Evolutionary conservation across 2,797 vertebrate species (phyloP), one percentile per base, ranked within the genome.

Genomic region (Typhlichthys subterraneus): DNA sequence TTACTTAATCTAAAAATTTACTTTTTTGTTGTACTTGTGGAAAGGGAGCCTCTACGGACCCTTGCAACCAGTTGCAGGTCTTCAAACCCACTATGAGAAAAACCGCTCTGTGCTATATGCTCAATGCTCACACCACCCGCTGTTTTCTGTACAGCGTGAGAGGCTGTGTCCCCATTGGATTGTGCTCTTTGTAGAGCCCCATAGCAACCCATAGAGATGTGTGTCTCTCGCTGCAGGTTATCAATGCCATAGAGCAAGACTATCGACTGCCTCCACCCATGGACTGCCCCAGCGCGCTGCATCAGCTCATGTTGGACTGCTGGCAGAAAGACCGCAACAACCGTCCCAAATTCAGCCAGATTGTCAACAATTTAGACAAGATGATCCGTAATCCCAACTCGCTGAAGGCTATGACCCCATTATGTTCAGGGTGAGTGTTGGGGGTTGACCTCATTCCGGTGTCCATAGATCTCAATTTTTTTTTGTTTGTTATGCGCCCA

Each of bases 311-410:
- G 97, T 76, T 99, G 68, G 97, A 99, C 91, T 98, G 96, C 81
- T 99, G 97, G 97, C 97, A 99, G 85, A 99, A 99, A 80, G 97
- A 99, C 63, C 93, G 97, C 58, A 99, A 99, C 89, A 98, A 98
- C 87, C 86, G 97, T 77, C 97, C 97, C 76, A 99, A 99, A 79
- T 99, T 96, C 67, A 96, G 96, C 65, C 97, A 98, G 86, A 99
- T 98, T 46, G 97, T 99, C 89, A 99, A 97, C 93, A 98, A 97
- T 52, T 91, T 99, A 14, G 97, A 99, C 91, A 99, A 99, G 91
- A 98, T 98, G 97, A 99, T 99, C 88, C 94, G 97, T 72, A 99
- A 98, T 65, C 97, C 97, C 6, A 99, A 97, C 91, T 97, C 93
- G 72, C 90, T 99, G 83, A 99, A 99, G 93, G 95, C 97, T 85